Conservation (phyloP, 1,140 invertebrate genomes). For the Oncopodura yosiiana region DNA sequence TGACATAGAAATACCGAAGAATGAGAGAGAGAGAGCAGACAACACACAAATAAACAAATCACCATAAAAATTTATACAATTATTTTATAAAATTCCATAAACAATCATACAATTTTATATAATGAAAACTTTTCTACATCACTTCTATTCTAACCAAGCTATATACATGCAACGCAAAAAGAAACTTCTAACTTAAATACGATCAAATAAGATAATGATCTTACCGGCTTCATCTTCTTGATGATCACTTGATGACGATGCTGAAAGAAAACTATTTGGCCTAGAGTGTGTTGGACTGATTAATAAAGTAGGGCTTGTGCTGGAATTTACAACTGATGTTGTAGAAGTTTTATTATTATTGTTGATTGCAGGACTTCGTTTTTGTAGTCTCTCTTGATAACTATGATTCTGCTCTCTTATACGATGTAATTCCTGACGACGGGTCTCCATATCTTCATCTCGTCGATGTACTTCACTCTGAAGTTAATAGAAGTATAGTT, state of each 20-base stretch:
- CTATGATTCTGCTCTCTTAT: slow-evolving; percentile 36
- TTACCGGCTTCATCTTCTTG: slow-evolving; percentile 29
- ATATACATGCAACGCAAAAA: neutral
- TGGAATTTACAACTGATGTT: slow-evolving; percentile 10
- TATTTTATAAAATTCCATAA: neutral
- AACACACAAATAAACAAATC: slow-evolving; percentile 9
- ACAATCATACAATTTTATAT: neutral
- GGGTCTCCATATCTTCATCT: slow-evolving; percentile 29
- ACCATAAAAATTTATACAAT: slow-evolving; percentile 5
- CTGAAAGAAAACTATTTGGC: slow-evolving; percentile 29
- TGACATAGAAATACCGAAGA: no score
- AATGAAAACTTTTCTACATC: neutral
- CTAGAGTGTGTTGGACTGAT: slow-evolving; percentile 31
- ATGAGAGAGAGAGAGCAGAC: no score
- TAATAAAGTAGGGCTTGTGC: slow-evolving; percentile 13
- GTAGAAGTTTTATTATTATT: neutral
- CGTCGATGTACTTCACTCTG: slow-evolving; percentile 31
- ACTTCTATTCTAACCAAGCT: neutral
- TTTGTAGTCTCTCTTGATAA: slow-evolving; percentile 30
- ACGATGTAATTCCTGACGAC: slow-evolving; percentile 29
- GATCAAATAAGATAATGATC: slow-evolving; percentile 6
- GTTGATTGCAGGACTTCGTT: neutral
- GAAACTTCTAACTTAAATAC: neutral
- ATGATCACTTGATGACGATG: slow-evolving; percentile 27
- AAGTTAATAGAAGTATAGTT: no score